Evolutionary conservation across 2,888 invertebrate species (phyloP).

Genomic region (Athalia circularis): DNA sequence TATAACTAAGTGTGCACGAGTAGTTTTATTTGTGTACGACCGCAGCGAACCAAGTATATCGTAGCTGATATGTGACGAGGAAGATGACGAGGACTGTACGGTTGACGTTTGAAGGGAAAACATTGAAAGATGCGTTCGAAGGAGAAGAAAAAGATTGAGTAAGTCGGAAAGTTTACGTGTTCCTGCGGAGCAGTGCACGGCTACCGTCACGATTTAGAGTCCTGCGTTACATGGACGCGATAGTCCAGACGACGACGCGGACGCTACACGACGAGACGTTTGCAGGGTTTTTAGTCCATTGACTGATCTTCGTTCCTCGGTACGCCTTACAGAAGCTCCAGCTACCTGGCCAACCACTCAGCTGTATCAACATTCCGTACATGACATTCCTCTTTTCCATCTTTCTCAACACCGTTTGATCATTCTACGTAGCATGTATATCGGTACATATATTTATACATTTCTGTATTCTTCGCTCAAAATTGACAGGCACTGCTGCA

Average conservation of each 20-base stretch:
- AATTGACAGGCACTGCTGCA: not conserved
- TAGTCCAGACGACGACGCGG: not conserved
- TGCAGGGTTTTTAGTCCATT: not conserved
- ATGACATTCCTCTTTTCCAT: constrained; percentile 72
- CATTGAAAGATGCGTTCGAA: constrained; percentile 24
- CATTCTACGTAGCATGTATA: constrained; percentile 7
- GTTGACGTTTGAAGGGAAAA: constrained; percentile 11
- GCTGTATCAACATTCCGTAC: constrained; percentile 74
- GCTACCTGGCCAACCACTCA: constrained; percentile 72
- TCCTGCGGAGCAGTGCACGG: not conserved
- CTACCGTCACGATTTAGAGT: constrained; percentile 26
- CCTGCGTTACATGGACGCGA: not conserved
- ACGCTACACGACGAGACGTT: constrained; percentile 21
- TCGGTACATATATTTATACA: not conserved
- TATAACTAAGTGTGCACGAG: not conserved
- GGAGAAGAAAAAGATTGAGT: constrained; percentile 23
- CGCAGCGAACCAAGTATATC: no score
- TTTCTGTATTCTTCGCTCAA: not conserved
- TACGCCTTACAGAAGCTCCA: constrained; percentile 73
- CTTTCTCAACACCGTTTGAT: constrained; percentile 53
- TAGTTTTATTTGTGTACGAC: not conserved
- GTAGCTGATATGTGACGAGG: no score
- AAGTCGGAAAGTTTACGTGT: not conserved
- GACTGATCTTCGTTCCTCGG: constrained; percentile 50
- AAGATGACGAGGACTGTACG: no score